Conservation (phyloP, 2,797 vertebrate genomes). For the Melanotaenia pygmaea region DNA sequence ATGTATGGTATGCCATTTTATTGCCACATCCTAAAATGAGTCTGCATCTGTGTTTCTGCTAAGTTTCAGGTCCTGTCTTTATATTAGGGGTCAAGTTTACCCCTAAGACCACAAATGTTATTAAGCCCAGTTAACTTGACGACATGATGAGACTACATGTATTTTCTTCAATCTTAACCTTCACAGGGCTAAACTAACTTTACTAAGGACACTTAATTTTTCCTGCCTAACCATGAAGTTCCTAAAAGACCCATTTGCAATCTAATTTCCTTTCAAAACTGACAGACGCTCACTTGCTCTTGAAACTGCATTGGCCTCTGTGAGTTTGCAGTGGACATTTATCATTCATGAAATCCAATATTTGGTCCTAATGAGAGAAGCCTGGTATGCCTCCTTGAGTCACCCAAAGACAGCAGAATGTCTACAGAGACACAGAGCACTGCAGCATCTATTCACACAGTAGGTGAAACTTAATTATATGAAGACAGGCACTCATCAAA, state of each 20-base stretch:
- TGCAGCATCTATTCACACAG: conserved; percentile 23
- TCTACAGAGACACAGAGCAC: conserved; percentile 24
- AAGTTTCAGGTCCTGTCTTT: no score
- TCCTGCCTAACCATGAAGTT: conserved; percentile 46
- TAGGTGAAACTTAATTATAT: conserved; percentile 18
- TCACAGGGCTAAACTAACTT: conserved; percentile 41
- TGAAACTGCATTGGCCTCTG: conserved; percentile 67
- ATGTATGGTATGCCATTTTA: background rate
- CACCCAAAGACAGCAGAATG: conserved; percentile 44
- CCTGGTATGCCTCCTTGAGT: conserved; percentile 60
- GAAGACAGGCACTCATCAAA: conserved; percentile 21
- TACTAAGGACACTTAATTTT: conserved; percentile 27
- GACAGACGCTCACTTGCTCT: conserved; percentile 67
- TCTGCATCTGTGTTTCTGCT: background rate
- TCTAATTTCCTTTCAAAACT: conserved; percentile 69
- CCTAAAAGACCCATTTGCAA: conserved; percentile 61
- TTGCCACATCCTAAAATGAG: conserved; percentile 1
- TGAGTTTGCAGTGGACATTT: conserved; percentile 65
- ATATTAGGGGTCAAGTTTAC: background rate
- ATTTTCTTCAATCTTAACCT: conserved; percentile 32
- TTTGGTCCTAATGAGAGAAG: conserved; percentile 71
- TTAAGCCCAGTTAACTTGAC: conserved; percentile 30
- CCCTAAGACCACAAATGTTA: background rate
- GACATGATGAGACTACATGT: conserved; percentile 13
- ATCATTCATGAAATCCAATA: conserved; percentile 76